A percentile compares a stretch with the other conserved stretches of the same genome.
These are phyloP conservation scores for Malacosoma neustria DNA, from an alignment of 2,888 invertebrate species.

Conservation along the genomic window DNA sequence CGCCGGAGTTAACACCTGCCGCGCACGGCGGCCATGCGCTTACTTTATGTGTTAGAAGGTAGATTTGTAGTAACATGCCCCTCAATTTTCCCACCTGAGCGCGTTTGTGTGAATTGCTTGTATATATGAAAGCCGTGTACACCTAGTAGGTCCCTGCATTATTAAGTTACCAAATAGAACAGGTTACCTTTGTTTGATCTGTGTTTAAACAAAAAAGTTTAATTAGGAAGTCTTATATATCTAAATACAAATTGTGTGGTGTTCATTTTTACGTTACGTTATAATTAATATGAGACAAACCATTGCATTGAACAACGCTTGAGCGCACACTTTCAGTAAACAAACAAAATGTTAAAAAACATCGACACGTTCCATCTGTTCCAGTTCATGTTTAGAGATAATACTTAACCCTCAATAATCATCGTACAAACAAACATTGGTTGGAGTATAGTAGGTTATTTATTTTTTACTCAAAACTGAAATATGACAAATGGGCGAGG, in stretches of 20 bases:
- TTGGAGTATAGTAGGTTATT: conserved; percentile 64
- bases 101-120: conserved; percentile 29
- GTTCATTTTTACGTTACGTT: no score
- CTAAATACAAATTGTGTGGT: no score
- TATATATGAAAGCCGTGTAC: conserved; percentile 22
- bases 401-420: conserved; percentile 66
- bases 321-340: background rate
- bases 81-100: conserved; percentile 43
- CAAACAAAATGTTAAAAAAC: conserved; percentile 31
- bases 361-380: conserved; percentile 53
- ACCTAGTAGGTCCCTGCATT: background rate
- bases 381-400: conserved; percentile 46
- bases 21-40: conserved; percentile 44
- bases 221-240: conserved; percentile 2
- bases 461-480: conserved; percentile 66
- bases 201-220: conserved; percentile 6
- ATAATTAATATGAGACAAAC: background rate
- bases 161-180: conserved; percentile 1
- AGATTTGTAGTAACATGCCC: conserved; percentile 34
- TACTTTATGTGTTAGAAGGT: conserved; percentile 35
- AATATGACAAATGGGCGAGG: conserved; percentile 72
- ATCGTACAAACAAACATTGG: conserved; percentile 62
- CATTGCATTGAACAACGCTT: background rate
- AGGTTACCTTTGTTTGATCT: conserved; percentile 8
- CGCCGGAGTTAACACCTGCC: conserved; percentile 60